Evolutionary conservation across 2,888 invertebrate genomes (phyloP).

Genomic region (Stegophylla sp.): DNA sequence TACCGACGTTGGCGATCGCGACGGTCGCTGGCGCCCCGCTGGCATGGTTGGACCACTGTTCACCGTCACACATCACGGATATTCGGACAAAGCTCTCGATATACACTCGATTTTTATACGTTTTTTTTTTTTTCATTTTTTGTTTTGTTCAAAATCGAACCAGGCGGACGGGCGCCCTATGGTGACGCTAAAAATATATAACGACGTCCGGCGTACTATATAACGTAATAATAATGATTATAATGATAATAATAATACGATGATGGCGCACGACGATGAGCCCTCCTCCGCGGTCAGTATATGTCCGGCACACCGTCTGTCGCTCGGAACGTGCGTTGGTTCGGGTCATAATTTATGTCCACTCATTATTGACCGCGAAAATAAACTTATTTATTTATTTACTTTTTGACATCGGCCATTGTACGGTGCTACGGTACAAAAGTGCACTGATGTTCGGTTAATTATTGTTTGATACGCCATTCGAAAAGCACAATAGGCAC

Average conservation of each 20-base stretch:
- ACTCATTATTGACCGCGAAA: no score
- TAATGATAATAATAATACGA: neutral
- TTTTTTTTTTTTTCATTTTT: neutral
- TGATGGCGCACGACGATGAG: neutral
- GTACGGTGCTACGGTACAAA: no score
- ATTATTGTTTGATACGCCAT: no score
- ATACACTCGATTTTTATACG: neutral
- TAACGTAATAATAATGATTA: neutral
- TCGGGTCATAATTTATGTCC: no score
- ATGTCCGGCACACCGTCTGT: no score
- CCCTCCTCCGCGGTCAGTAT: no score
- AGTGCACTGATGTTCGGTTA: no score
- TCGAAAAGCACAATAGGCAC: no score
- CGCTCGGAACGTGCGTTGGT: no score
- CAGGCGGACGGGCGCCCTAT: constrained; percentile 10
- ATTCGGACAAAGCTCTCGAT: constrained; percentile 15
- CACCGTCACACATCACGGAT: neutral
- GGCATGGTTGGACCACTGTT: constrained; percentile 28
- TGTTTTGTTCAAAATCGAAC: neutral
- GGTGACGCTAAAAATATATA: neutral
- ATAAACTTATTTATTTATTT: no score
- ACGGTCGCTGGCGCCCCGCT: constrained; percentile 24
- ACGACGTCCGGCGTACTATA: neutral
- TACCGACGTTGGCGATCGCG: neutral
- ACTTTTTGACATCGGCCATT: no score